phyloP scores from a whole-genome alignment of 1,140 invertebrate species.

The Dendrolimus punctatus region DNA sequence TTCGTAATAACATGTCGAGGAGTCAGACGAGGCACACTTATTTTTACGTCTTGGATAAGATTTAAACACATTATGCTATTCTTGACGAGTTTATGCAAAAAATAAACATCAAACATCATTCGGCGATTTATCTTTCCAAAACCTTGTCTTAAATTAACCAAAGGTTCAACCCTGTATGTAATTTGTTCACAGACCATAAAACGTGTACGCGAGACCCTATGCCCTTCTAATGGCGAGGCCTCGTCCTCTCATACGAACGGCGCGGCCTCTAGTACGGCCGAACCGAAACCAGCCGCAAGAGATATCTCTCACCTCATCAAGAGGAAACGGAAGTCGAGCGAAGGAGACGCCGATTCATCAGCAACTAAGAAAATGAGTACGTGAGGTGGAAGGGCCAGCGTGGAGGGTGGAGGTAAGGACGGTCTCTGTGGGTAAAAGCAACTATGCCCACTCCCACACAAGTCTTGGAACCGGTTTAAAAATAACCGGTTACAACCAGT shows the following conservation, averaged over 20 bases:
- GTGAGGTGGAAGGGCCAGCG: constrained; percentile 20
- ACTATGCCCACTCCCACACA: too few relatives aligned
- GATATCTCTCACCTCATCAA: constrained; percentile 84
- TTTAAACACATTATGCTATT: too few relatives aligned
- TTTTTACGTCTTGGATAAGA: too few relatives aligned
- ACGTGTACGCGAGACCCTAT: constrained; percentile 50
- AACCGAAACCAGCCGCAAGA: constrained; percentile 47
- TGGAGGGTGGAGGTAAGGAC: not conserved
- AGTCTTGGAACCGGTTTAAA: too few relatives aligned
- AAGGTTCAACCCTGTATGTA: not conserved
- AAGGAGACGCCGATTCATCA: constrained; percentile 56
- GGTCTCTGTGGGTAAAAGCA: too few relatives aligned
- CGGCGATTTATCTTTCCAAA: too few relatives aligned
- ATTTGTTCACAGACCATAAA: constrained; percentile 52
- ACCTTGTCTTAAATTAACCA: too few relatives aligned
- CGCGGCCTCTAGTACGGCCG: constrained; percentile 48
- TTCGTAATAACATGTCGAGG: too few relatives aligned
- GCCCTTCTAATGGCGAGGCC: constrained; percentile 41
- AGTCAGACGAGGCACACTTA: too few relatives aligned
- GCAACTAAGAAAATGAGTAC: constrained; percentile 67
- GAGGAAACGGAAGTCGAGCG: constrained; percentile 79
- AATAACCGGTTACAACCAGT: too few relatives aligned
- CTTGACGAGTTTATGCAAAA: too few relatives aligned
- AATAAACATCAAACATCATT: too few relatives aligned
- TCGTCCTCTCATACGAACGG: constrained; percentile 30